phyloP scores from a whole-genome alignment of 2,888 invertebrate genomes.

The Xanthia icteritia region DNA sequence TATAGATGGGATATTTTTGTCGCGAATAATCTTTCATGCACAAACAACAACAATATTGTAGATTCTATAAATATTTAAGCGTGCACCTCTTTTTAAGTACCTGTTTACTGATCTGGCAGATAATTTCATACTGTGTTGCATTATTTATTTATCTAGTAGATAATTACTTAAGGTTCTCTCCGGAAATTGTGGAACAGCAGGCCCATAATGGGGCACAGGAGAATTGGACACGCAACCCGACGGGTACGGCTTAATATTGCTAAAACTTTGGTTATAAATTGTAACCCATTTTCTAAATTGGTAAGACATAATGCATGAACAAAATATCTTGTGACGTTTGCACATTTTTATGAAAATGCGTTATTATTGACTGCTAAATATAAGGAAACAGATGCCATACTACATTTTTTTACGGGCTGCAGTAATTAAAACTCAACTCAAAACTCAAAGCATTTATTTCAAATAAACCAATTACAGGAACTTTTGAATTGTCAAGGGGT shows the following conservation, averaged over 20 bases:
- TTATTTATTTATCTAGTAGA: background rate
- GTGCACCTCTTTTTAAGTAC: too few species aligned
- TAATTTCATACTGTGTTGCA: background rate
- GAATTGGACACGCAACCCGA: constrained; percentile 7
- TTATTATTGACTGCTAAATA: too few species aligned
- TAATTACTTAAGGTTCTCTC: background rate
- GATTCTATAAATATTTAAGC: background rate
- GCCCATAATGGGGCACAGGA: background rate
- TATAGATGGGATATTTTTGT: background rate
- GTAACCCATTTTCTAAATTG: background rate
- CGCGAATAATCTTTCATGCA: background rate
- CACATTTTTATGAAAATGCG: too few species aligned
- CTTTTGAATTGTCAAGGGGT: too few species aligned
- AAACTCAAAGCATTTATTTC: too few species aligned
- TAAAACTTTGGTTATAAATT: too few species aligned
- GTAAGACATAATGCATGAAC: too few species aligned
- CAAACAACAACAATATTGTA: constrained; percentile 10
- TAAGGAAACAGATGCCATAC: too few species aligned
- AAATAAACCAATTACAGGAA: too few species aligned
- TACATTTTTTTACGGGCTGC: too few species aligned
- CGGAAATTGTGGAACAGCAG: constrained; percentile 3
- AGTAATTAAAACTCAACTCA: too few species aligned
- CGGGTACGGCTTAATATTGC: background rate
- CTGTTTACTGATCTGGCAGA: background rate
- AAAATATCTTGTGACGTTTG: too few species aligned